A percentile compares a stretch with the other conserved stretches of the same genome.
Evolutionary conservation across 2,113 vertebrate genomes (phyloP).

Genomic region (Zosterops borbonicus): DNA sequence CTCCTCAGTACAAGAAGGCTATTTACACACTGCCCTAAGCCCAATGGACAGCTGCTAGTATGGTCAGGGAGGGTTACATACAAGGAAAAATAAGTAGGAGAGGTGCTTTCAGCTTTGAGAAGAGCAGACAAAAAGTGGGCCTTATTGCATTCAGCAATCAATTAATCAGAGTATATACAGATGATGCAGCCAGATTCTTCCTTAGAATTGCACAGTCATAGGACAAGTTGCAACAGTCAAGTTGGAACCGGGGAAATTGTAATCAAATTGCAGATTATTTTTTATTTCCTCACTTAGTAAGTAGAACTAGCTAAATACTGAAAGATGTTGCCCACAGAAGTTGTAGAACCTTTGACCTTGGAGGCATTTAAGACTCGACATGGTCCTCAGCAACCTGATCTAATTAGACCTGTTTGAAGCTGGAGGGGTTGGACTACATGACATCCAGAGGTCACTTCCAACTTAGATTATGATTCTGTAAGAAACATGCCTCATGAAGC

Average conservation of each 20-base stretch:
- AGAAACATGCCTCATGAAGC: not conserved
- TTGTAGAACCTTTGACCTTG: not conserved
- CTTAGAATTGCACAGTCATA: not conserved
- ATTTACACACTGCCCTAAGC: not conserved
- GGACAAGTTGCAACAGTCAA: not conserved
- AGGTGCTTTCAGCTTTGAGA: not conserved
- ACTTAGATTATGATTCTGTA: not conserved
- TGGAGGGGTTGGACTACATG: not conserved
- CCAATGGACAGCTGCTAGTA: not conserved
- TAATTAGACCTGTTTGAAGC: not conserved
- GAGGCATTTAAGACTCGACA: not conserved
- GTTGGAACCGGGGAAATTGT: not conserved
- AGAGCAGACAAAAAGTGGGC: not conserved
- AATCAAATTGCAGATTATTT: not conserved
- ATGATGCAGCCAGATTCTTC: not conserved
- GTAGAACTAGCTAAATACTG: not conserved
- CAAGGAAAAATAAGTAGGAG: not conserved
- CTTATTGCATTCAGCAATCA: not conserved
- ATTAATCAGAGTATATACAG: not conserved
- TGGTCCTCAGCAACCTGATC: conserved; percentile 13
- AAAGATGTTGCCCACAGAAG: not conserved
- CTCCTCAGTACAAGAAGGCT: not conserved
- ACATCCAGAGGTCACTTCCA: not conserved
- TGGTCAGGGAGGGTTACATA: not conserved
- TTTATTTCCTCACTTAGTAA: not conserved